These are phyloP conservation scores for Coenobita brevimanus DNA, from an alignment of 1,140 invertebrate genomes.

Conservation along the genomic window DNA sequence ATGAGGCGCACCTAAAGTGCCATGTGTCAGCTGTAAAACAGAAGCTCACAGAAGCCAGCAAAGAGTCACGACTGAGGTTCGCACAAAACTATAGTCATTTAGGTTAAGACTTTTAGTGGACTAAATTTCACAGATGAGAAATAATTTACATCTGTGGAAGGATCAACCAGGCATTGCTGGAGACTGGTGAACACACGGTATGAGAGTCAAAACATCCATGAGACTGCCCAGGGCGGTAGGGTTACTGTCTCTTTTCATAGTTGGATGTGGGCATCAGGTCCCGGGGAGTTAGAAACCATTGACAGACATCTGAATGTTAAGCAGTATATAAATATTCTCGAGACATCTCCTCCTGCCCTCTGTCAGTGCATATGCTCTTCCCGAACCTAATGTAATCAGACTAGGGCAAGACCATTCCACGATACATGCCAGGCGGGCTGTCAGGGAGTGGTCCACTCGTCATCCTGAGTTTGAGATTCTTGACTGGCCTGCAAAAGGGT, in stretches of 20 bases:
- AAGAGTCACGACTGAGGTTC: neutral
- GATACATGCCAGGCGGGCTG: neutral
- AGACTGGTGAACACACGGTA: neutral
- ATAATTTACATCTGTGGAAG: neutral
- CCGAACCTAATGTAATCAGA: neutral
- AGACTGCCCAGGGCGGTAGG: neutral
- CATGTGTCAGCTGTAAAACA: neutral
- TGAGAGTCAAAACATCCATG: neutral
- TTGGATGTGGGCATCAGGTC: neutral
- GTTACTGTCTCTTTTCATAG: neutral
- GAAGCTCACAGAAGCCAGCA: neutral
- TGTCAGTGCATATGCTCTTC: no score
- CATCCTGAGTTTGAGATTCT: neutral
- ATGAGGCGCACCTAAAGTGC: neutral
- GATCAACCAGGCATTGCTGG: neutral
- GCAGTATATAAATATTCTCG: no score
- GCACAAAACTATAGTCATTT: neutral
- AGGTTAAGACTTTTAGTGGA: neutral
- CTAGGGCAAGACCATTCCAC: neutral
- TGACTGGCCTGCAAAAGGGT: constrained; percentile 14
- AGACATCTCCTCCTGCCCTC: no score
- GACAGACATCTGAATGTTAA: no score
- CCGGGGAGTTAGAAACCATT: no score
- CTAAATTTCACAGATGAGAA: constrained; percentile 22
- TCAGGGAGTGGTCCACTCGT: neutral